Percentiles rank a stretch among this genome's conserved stretches.
These are phyloP conservation scores for Callimorpha dominula DNA, from an alignment of 2,888 invertebrate genomes.

Conservation along the genomic window DNA sequence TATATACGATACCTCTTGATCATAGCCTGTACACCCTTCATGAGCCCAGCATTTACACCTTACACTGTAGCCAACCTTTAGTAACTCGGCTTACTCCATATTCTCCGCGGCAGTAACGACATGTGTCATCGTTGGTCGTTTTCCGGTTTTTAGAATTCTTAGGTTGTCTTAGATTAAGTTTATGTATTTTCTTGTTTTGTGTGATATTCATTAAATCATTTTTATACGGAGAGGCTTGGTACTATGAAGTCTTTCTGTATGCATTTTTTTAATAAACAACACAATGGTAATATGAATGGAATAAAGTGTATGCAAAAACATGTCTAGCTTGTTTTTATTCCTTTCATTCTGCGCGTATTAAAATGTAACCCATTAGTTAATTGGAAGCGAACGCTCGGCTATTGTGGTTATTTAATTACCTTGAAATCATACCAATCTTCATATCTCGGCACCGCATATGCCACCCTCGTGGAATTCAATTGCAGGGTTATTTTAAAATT, in stretches of 20 bases:
- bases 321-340: not conserved
- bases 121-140: too few species aligned
- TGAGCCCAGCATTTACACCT: too few species aligned
- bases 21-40: too few species aligned
- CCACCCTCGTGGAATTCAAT: not conserved
- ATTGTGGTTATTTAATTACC: not conserved
- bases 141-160: too few species aligned
- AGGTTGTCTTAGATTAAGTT: too few species aligned
- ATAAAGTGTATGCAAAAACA: not conserved
- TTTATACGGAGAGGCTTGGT: too few species aligned
- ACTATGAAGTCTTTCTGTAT: not conserved
- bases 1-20: too few species aligned
- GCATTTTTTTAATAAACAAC: not conserved
- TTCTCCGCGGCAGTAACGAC: too few species aligned
- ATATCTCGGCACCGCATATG: not conserved
- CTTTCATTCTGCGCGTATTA: not conserved
- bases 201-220: too few species aligned
- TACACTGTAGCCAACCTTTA: too few species aligned
- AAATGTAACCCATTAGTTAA: not conserved
- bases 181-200: too few species aligned
- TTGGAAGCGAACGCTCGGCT: not conserved
- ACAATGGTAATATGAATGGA: not conserved
- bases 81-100: too few species aligned
- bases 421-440: not conserved
- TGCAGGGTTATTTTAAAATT: not conserved